phyloP scores from a whole-genome alignment of 2,888 invertebrate species.

The Cheilosia soror region DNA sequence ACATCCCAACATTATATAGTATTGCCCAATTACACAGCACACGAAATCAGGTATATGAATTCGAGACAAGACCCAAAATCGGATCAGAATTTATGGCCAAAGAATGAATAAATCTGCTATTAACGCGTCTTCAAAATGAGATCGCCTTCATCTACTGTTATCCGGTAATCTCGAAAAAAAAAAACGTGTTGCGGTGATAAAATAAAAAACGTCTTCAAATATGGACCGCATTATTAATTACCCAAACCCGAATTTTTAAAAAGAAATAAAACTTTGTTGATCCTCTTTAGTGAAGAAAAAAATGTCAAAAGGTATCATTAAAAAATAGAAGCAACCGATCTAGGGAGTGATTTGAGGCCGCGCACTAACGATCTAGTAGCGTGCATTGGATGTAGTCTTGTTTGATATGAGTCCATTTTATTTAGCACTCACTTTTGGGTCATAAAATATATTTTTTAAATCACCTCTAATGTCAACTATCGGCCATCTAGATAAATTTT shows the following conservation, averaged over 20 bases:
- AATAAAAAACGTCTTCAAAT: slow-evolving; percentile 1
- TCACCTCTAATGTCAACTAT: too few species aligned
- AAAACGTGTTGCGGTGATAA: slow-evolving; percentile 25
- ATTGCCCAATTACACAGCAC: not conserved
- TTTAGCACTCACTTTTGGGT: too few species aligned
- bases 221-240: slow-evolving; percentile 37
- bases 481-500: too few species aligned
- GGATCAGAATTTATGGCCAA: not conserved
- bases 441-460: too few species aligned
- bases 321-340: slow-evolving; percentile 18
- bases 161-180: slow-evolving; percentile 10
- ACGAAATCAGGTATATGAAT: not conserved
- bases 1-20: too few species aligned
- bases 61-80: not conserved
- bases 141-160: slow-evolving; percentile 12
- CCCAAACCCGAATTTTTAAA: slow-evolving; percentile 15
- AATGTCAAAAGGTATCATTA: slow-evolving; percentile 24
- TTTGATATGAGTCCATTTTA: too few species aligned
- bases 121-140: not conserved
- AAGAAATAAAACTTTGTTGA: slow-evolving; percentile 23
- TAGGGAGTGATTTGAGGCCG: slow-evolving; percentile 14
- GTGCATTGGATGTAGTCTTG: too few species aligned
- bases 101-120: not conserved
- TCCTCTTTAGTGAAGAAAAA: not conserved
- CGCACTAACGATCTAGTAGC: too few species aligned